Evolutionary conservation across 2,113 vertebrate genomes (phyloP).

Genomic region (Cebidichthys violaceus): DNA sequence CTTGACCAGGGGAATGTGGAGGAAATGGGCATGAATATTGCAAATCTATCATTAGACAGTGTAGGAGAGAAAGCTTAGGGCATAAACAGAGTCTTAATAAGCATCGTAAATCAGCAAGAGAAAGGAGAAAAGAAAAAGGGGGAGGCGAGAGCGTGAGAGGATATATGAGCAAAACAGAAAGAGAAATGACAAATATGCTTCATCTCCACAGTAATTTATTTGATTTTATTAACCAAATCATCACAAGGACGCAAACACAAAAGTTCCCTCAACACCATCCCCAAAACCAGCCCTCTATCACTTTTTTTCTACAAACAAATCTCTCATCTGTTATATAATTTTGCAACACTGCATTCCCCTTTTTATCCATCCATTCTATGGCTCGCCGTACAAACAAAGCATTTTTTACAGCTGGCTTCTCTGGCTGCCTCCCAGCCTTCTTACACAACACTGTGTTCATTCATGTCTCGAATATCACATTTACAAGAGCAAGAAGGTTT

Average conservation of each 20-base stretch:
- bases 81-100: conserved; percentile 79
- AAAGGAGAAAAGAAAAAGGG: conserved; percentile 46
- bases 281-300: neutral
- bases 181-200: conserved; percentile 42
- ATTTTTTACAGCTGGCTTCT: conserved; percentile 25
- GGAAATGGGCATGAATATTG: conserved; percentile 72
- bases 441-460: neutral
- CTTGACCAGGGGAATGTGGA: conserved; percentile 63
- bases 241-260: neutral
- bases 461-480: conserved; percentile 8
- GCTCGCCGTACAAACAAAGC: conserved; percentile 34
- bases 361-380: conserved; percentile 11
- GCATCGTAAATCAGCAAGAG: conserved; percentile 74
- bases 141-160: conserved; percentile 22
- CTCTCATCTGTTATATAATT: conserved; percentile 48
- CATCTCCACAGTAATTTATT: conserved; percentile 32
- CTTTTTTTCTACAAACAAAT: conserved; percentile 6
- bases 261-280: neutral
- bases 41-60: conserved; percentile 74
- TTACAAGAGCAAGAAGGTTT: neutral
- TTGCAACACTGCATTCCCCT: neutral
- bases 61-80: conserved; percentile 70
- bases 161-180: conserved; percentile 25
- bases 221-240: conserved; percentile 37
- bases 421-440: conserved; percentile 16